phyloP scores from a whole-genome alignment of 2,888 invertebrate species.

The Ormyrus labotus region DNA sequence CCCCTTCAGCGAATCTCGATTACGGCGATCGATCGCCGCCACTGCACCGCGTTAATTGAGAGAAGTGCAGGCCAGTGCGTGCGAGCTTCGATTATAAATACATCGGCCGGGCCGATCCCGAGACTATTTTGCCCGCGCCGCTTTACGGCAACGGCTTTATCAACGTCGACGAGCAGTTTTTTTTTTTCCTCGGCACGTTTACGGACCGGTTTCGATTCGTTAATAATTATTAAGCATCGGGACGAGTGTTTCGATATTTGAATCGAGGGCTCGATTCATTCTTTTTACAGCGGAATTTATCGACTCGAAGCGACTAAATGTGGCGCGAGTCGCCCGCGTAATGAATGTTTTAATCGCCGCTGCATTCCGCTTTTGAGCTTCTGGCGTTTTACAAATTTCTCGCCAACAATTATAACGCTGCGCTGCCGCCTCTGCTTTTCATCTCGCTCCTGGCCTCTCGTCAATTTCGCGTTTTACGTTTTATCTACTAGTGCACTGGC shows the following conservation, averaged over 20 bases:
- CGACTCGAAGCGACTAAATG: conserved; percentile 20
- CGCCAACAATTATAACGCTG: neutral
- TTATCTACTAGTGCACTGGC: too few species aligned
- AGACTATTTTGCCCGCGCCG: too few species aligned
- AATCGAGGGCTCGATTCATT: conserved; percentile 4
- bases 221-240: conserved; percentile 28
- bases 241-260: conserved; percentile 14
- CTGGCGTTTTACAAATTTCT: conserved; percentile 24
- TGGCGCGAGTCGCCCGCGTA: conserved; percentile 1
- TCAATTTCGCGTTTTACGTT: too few species aligned
- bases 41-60: neutral
- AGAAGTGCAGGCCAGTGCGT: too few species aligned
- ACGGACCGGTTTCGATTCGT: conserved; percentile 25
- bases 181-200: neutral
- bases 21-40: neutral
- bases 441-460: too few species aligned
- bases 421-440: too few species aligned
- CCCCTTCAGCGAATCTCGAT: conserved; percentile 26
- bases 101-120: too few species aligned
- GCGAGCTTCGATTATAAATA: too few species aligned
- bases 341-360: conserved; percentile 44
- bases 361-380: neutral
- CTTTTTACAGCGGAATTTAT: conserved; percentile 43
- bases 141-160: conserved; percentile 29
- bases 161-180: conserved; percentile 3